Evolutionary conservation across 2,888 invertebrate species (phyloP), one percentile per base, ranked within the genome.

Genomic region (Neocrepidodera transversa): DNA sequence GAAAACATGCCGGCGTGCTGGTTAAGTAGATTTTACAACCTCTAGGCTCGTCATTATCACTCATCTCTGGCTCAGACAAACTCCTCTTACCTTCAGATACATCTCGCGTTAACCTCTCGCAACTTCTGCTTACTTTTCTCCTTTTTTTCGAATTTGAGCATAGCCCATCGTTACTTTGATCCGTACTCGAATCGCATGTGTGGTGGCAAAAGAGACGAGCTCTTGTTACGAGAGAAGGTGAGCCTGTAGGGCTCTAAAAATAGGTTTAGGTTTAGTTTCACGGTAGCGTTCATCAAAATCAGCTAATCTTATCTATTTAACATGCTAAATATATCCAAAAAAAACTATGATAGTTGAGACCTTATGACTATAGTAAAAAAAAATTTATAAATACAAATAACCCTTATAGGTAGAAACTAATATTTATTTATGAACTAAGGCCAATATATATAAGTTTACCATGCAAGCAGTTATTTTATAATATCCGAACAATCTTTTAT

Each of bases 1-100:
- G 68, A n/a, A 73, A 58, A 66, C 75, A 78, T 26, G 80, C 79
- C 7, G 80, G 80, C 26, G 80, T 80, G 64, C 80, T 80, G 10
- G 80, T 80, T 57, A 80, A 55, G 67, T 75, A 78, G 30, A 56
- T 60, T 8, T 52, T 58, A 54, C 63, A 58, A 50, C 54, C 59
- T 43, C 40, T 20, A 7, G 17, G 8, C 11, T 54, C 52, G 43
- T 66, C 64, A 13, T 67, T 65, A 16, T 62, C 62, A 51, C 71
- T 74, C 47, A 76, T 53, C 64, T 77, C 75, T 3, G 76, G 72
- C 55, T 76, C 76, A 30, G 75, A 75, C 13, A 65, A 57, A 62
- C 75, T 74, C 16, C 71, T 62, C 60, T 69, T 68, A 50, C 60
- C 53, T 47, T 64, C 49, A 13, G 16, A 5, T 3, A 18, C 53